These are phyloP conservation scores for Carettochelys insculpta DNA, from an alignment of 2,113 vertebrate genomes.

Conservation along the genomic window DNA sequence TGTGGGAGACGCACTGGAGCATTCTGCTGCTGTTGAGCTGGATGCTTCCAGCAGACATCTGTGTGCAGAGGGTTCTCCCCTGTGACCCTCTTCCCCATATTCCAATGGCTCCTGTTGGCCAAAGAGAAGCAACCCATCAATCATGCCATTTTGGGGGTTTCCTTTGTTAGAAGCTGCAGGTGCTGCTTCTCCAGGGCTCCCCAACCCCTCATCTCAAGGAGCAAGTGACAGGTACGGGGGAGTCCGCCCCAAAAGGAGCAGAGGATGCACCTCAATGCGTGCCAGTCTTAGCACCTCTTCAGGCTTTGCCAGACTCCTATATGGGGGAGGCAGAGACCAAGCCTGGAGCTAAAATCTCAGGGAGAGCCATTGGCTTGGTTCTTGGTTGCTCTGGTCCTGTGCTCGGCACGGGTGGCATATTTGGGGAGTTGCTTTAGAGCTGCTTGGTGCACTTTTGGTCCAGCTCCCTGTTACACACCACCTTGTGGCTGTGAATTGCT, in stretches of 20 bases:
- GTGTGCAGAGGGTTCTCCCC: not conserved
- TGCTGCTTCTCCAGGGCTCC: not conserved
- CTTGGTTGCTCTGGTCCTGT: not conserved
- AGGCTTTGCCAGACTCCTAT: not conserved
- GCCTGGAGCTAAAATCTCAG: not conserved
- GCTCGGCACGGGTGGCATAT: not conserved
- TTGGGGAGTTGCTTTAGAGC: not conserved
- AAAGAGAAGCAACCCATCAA: not conserved
- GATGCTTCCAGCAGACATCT: not conserved
- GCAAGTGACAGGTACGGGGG: not conserved
- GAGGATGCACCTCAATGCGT: no score
- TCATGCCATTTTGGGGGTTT: not conserved
- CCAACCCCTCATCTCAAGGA: not conserved
- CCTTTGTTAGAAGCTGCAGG: not conserved
- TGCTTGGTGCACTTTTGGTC: not conserved
- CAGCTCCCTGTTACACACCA: no score
- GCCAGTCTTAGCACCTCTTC: not conserved
- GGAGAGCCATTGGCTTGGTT: not conserved
- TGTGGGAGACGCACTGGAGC: not conserved
- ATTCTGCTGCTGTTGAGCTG: not conserved
- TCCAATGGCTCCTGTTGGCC: not conserved
- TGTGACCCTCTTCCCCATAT: not conserved
- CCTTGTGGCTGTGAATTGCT: not conserved
- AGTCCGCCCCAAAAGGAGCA: no score
- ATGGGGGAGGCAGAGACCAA: not conserved